These are phyloP conservation scores for Paratilapia polleni DNA, from an alignment of 2,113 vertebrate genomes.

Conservation along the genomic window DNA sequence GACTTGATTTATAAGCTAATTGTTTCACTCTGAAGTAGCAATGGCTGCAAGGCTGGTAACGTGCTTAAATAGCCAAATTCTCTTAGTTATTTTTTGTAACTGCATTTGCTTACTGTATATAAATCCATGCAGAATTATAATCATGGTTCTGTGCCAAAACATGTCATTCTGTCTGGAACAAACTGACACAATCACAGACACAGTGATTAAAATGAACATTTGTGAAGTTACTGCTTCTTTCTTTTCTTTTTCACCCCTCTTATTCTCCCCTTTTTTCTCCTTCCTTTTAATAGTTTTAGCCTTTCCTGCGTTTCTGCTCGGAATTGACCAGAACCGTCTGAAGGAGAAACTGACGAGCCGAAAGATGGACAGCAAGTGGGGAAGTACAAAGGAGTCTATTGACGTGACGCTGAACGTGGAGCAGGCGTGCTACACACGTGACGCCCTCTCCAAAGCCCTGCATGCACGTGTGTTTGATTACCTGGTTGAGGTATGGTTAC, in stretches of 20 bases:
- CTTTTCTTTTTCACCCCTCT: background rate
- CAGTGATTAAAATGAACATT: background rate
- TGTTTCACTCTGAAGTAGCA: background rate
- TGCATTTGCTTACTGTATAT: no score
- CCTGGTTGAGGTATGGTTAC: slow-evolving; percentile 88
- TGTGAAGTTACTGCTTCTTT: background rate
- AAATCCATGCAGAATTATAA: no score
- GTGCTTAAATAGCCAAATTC: background rate
- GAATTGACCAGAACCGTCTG: slow-evolving; percentile 91
- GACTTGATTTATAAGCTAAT: no score
- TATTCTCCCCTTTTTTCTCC: background rate
- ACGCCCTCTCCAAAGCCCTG: slow-evolving; percentile 95
- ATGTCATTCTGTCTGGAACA: no score
- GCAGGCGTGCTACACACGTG: slow-evolving; percentile 95
- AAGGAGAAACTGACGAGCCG: slow-evolving; percentile 97
- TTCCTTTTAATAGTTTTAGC: slow-evolving; percentile 86
- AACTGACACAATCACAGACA: no score
- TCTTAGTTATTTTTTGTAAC: background rate
- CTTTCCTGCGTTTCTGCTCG: slow-evolving; percentile 95
- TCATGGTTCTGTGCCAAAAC: no score
- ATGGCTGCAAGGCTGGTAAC: no score
- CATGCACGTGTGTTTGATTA: slow-evolving; percentile 93
- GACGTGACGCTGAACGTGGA: slow-evolving; percentile 96
- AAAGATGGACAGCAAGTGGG: slow-evolving; percentile 99
- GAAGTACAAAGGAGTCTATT: slow-evolving; percentile 92